Conservation (phyloP, 2,888 invertebrate species). For the Leptinotarsa rubiginosa region DNA sequence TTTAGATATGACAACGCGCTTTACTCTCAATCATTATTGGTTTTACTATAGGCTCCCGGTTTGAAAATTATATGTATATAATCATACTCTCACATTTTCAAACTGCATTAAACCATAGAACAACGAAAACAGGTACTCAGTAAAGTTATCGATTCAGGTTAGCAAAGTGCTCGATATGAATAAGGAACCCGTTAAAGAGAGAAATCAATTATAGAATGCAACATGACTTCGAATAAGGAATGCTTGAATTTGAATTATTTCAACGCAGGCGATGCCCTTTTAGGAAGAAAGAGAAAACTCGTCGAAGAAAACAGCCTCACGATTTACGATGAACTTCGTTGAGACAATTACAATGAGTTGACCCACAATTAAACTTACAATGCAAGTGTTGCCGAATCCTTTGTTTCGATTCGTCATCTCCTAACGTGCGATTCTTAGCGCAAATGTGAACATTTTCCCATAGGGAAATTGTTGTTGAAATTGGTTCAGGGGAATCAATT, state of each 20-base stretch:
- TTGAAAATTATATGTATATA: too few relatives aligned
- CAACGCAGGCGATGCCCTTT: slow-evolving; percentile 4
- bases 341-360: not conserved
- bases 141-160: not conserved
- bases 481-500: too few relatives aligned
- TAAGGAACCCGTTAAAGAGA: slow-evolving; percentile 5
- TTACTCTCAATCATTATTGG: too few relatives aligned
- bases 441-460: not conserved
- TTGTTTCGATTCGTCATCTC: too few relatives aligned
- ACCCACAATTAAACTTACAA: not conserved
- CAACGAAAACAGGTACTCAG: not conserved
- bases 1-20: too few relatives aligned
- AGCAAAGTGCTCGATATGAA: not conserved
- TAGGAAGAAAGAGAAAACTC: slow-evolving; percentile 11
- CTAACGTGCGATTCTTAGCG: not conserved
- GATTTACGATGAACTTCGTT: slow-evolving; percentile 2
- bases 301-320: slow-evolving; percentile 6
- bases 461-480: too few relatives aligned
- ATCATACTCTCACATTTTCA: too few relatives aligned
- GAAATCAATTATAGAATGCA: slow-evolving; percentile 12
- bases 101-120: not conserved
- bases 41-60: too few relatives aligned
- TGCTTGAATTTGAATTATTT: slow-evolving; percentile 8
- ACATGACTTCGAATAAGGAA: slow-evolving; percentile 6
- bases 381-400: not conserved